Evolutionary conservation across 1,140 invertebrate genomes (phyloP), one percentile per base, ranked within the genome.

Genomic region (Lordiphosa mommai): DNA sequence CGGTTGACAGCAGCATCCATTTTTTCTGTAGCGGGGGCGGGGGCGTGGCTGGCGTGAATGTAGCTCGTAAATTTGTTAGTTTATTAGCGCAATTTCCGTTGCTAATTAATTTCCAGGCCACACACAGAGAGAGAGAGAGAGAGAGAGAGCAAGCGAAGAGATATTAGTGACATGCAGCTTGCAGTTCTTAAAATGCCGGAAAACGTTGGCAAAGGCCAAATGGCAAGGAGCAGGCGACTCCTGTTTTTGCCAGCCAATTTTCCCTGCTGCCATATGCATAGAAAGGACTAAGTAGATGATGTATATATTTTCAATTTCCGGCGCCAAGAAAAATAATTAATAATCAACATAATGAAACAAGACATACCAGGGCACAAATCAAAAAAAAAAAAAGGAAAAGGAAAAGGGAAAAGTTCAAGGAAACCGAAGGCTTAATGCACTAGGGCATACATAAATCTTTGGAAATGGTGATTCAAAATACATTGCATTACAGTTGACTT

Each of bases 81-180:
- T 85, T 85, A 85, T 85, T 85, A 85, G 79, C 59, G 79, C 73
- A 85, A 85, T 85, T 85, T 85, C 79, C 80, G 79, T 79, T 85
- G 73, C 72, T 84, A 85, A 85, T 85, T 85, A 85, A 85, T 85
- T 85, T 77, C 61, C 73, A 85, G 69, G 56, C 77, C 48, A 73
- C 73, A 64, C 57, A 67, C 66, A 80, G 46, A 72, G 46, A 57
- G 10, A 53, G 37, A 58, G 12, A 50, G 6, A 37, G 20, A 56
- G 4, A 37, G 14, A 46, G 27, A 29, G 17, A 63, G 13, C 32
- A 29, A 48, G 20, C 20, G 17, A 36, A 43, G 40, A 63, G 70
- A 63, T 74, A 74, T 74, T 71, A 82, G 76, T 80, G 76, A 82
- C 76, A 82, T 82, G 76, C 55, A 74, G 53, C 59, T 44, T 63